Conservation (phyloP, 2,797 vertebrate species). For the Ammospiza maritima region DNA sequence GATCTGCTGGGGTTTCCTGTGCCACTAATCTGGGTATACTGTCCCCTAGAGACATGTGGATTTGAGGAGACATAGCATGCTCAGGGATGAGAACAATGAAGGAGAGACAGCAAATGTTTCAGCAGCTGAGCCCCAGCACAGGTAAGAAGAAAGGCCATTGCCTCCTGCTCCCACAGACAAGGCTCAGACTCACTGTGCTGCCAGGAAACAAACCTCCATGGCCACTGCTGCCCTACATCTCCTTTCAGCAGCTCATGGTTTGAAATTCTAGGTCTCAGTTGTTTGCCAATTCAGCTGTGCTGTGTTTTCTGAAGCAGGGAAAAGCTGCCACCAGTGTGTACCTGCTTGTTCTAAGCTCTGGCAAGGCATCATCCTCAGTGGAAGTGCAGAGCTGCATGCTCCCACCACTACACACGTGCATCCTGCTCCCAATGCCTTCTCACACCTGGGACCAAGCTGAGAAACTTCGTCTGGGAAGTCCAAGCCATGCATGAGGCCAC, state of each 20-base stretch:
- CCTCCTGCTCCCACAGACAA: not conserved
- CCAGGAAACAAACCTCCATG: not conserved
- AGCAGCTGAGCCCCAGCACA: not conserved
- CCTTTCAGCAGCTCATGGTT: not conserved
- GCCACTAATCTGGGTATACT: fast-evolving
- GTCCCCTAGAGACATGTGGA: not conserved
- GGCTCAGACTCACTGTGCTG: not conserved
- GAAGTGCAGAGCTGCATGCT: not conserved
- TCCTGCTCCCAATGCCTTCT: not conserved
- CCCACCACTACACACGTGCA: too few relatives aligned
- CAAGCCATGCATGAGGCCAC: not conserved
- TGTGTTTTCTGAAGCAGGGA: not conserved
- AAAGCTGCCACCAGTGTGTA: not conserved
- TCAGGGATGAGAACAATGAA: not conserved
- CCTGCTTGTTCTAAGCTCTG: not conserved
- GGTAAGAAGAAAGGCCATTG: not conserved
- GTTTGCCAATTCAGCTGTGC: slow-evolving; percentile 2
- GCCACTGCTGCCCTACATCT: not conserved
- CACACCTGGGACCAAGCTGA: not conserved
- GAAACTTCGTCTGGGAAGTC: not conserved
- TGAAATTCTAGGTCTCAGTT: slow-evolving; percentile 18
- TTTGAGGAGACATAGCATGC: not conserved
- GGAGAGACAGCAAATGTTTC: not conserved
- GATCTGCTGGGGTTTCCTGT: not conserved
- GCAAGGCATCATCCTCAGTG: not conserved